A percentile compares a stretch with the other conserved stretches of the same genome.
Conservation (phyloP, 2,113 vertebrate species). For the Saguinus imperator region DNA sequence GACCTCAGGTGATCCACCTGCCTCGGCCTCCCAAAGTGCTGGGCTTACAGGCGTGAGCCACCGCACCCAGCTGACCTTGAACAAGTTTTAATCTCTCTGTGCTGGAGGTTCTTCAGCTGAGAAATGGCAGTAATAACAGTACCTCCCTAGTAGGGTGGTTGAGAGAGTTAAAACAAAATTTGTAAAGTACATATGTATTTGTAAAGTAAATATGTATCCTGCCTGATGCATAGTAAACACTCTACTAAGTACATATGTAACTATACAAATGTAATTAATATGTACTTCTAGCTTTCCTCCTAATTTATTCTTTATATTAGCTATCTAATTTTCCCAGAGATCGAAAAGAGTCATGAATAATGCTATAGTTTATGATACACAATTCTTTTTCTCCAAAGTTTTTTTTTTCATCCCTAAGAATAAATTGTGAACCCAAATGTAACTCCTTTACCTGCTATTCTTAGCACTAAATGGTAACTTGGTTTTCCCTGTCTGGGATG, state of each 20-base stretch:
- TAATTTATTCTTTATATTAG: background rate
- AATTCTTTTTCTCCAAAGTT: background rate
- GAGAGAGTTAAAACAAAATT: conserved; percentile 18
- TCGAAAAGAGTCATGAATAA: background rate
- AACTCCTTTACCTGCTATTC: background rate
- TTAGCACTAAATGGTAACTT: background rate
- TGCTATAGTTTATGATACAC: background rate
- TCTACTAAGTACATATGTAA: background rate
- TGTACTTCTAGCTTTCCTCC: background rate
- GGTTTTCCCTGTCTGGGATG: background rate
- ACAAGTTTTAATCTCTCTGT: background rate
- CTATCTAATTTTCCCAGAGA: background rate
- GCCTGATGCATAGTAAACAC: background rate
- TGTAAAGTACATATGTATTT: background rate
- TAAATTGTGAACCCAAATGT: background rate
- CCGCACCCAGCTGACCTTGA: background rate
- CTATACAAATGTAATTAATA: background rate
- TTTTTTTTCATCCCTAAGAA: background rate
- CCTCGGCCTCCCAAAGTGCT: no score
- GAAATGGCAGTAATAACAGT: background rate
- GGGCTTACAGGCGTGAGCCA: no score
- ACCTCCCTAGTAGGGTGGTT: background rate
- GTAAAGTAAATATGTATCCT: background rate
- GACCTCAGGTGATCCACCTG: no score
- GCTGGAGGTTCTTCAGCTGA: background rate